Evolutionary conservation across 2,797 vertebrate species (phyloP).

Genomic region (Monodelphis domestica): DNA sequence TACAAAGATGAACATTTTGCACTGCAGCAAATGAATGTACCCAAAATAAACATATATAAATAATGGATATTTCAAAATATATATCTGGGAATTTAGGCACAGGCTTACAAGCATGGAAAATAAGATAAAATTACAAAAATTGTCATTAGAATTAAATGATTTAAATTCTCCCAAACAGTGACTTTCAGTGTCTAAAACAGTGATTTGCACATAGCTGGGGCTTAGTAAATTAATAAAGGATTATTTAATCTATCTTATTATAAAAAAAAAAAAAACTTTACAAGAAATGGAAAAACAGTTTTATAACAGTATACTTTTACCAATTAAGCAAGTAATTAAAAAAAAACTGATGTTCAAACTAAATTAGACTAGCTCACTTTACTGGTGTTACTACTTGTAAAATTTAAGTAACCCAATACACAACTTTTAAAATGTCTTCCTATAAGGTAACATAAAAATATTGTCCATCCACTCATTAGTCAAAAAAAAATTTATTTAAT

Average conservation of each 20-base stretch:
- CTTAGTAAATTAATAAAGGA: not conserved
- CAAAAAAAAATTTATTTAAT: not conserved
- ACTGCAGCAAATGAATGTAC: conserved; percentile 44
- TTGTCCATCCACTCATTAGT: conserved; percentile 53
- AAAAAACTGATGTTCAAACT: conserved; percentile 8
- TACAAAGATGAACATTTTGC: conserved; percentile 27
- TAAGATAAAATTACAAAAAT: conserved; percentile 6
- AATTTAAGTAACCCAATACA: conserved; percentile 7
- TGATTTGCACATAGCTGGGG: not conserved
- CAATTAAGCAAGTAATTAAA: conserved; percentile 37
- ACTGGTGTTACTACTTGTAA: not conserved
- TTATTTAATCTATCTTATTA: conserved; percentile 51
- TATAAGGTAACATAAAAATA: not conserved
- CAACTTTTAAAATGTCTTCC: conserved; percentile 38
- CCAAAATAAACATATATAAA: conserved; percentile 38
- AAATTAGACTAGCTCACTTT: conserved; percentile 35
- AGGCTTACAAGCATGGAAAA: not conserved
- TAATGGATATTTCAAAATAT: conserved; percentile 62
- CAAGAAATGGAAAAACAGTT: not conserved
- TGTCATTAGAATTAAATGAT: conserved; percentile 38
- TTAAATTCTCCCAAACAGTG: not conserved
- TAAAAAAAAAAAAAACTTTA: not conserved
- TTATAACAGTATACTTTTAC: not conserved
- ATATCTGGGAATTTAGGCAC: conserved; percentile 12
- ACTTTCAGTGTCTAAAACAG: not conserved